These are phyloP conservation scores for Habroteleia sp. DNA, from an alignment of 2,888 invertebrate species.

Conservation along the genomic window DNA sequence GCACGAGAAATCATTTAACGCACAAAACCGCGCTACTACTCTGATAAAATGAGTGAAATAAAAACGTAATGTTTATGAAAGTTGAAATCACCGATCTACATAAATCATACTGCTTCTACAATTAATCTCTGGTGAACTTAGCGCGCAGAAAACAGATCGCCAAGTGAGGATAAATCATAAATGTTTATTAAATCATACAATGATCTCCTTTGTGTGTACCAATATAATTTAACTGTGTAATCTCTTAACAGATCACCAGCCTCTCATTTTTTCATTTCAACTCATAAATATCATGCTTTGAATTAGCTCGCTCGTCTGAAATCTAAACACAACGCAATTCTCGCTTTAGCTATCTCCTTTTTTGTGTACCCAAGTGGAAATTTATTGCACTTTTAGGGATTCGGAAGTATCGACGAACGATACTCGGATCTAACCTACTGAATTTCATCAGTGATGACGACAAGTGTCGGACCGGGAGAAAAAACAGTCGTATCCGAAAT, in stretches of 20 bases:
- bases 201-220: conserved; percentile 48
- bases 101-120: conserved; percentile 46
- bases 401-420: too few species aligned
- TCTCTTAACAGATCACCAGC: conserved; percentile 53
- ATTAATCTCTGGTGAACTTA: conserved; percentile 40
- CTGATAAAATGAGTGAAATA: conserved; percentile 30
- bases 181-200: conserved; percentile 56
- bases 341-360: conserved; percentile 29
- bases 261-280: conserved; percentile 49
- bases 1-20: conserved; percentile 7
- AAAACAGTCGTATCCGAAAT: too few species aligned
- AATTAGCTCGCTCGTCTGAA: conserved; percentile 41
- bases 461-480: too few species aligned
- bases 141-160: conserved; percentile 38
- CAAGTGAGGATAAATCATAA: conserved; percentile 41
- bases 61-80: conserved; percentile 22
- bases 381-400: conserved; percentile 23
- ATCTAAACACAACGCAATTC: conserved; percentile 36
- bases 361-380: conserved; percentile 50
- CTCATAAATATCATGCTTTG: conserved; percentile 52
- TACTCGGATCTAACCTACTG: too few species aligned
- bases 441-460: too few species aligned
- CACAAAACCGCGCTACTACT: conserved; percentile 28
- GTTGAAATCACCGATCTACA: conserved; percentile 28
- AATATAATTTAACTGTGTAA: conserved; percentile 48